Base-by-base conservation (phyloP, 1,140 invertebrate species). In the Bombus polaris region DNA sequence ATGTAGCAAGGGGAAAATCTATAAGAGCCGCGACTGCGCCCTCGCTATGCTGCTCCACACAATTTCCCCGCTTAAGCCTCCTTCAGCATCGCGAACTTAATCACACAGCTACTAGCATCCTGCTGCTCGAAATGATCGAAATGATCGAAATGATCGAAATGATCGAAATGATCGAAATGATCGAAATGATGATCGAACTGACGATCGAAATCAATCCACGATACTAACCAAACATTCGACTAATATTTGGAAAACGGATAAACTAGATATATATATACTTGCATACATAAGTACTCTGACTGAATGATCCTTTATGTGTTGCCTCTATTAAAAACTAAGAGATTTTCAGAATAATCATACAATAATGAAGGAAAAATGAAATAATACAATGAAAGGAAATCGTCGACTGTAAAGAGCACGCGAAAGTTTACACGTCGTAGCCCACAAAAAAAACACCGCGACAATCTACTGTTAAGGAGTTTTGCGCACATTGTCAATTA, bases 21-120 rank as follows among this genome's bases (percentile, higher is more conserved):
- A 95, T 94, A 95, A 94, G 92, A 87, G 79, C 70, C 86, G 94
- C 94, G 94, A 91, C 93, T 94, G 94, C 94, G 94, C 94, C 79
- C 85, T 92, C 86, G 37, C 9, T 35, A 53, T 0, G 47, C 47
- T 70, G 81, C 84, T 85, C 81, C 87, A 68, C 57, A 35, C 42
- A 42, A 72, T 71, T 87, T 78, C n/a, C 74, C 18, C 74, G 78
- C 35, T 53, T 59, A 70, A 89, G 65, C 83, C 83, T 80, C 80
- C 75, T 83, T 83, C 71, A 32, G 35, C 71, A 15, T 66, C 59
- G 53, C 68, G 32, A 73, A 35, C 65, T 42, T 78, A 59, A 78
- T 78, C 65, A 39, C 28, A 25, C 62, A 47, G 22, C 28, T n/a
- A 25, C 9, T 22, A 22, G 18, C 44, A 37, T 70, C 32, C 53